A percentile compares a stretch with the other conserved stretches of the same genome.
Evolutionary conservation across 1,140 invertebrate genomes (phyloP).

Genomic region (Neodiprion lecontei): DNA sequence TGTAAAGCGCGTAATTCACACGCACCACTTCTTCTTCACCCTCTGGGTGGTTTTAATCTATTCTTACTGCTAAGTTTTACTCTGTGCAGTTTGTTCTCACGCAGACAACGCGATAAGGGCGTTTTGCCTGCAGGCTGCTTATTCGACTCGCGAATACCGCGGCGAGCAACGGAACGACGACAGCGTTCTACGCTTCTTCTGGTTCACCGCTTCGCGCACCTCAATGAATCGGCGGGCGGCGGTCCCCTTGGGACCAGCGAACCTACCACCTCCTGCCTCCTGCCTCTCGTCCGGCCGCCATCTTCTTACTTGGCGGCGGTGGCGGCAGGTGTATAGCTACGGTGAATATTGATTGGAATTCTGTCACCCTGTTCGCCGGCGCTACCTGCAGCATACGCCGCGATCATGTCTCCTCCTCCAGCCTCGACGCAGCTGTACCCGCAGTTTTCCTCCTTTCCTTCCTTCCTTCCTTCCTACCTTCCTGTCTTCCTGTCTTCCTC

Average conservation of each 20-base stretch:
- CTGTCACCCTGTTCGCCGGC: conserved; percentile 5
- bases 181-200: background rate
- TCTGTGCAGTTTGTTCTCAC: too few species aligned
- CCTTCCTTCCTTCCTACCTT: background rate
- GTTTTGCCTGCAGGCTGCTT: too few species aligned
- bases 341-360: conserved; percentile 16
- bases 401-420: background rate
- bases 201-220: conserved; percentile 1
- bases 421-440: conserved; percentile 38
- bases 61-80: too few species aligned
- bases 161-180: too few species aligned
- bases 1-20: too few species aligned
- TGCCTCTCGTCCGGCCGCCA: conserved; percentile 27
- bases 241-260: background rate
- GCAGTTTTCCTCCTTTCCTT: conserved; percentile 31
- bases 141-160: too few species aligned
- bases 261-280: conserved; percentile 21
- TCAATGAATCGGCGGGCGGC: background rate
- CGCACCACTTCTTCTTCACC: too few species aligned
- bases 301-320: conserved; percentile 35
- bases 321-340: conserved; percentile 21
- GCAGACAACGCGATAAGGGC: too few species aligned
- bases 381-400: background rate
- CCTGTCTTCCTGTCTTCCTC: too few species aligned
- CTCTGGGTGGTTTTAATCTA: too few species aligned